phyloP scores from a whole-genome alignment of 2,888 invertebrate species.

The Ophion obscuratus region DNA sequence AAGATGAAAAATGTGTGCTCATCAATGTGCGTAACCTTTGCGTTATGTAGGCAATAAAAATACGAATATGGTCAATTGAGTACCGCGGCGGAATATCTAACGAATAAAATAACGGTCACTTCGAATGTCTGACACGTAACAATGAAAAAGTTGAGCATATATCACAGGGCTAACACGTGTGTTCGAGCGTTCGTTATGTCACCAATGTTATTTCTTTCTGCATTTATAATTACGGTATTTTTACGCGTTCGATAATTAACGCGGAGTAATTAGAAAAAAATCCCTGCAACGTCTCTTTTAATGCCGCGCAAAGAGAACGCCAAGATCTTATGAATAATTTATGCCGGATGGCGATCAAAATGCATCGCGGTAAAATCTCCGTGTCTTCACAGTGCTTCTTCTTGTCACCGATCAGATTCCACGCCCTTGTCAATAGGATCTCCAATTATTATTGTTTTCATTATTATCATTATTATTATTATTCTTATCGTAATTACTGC shows the following conservation, averaged over 20 bases:
- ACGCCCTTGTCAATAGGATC: conserved; percentile 45
- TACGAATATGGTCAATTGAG: neutral
- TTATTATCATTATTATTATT: conserved; percentile 14
- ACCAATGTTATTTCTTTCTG: conserved; percentile 54
- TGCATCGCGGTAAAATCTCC: conserved; percentile 34
- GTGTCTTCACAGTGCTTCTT: conserved; percentile 12
- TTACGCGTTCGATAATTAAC: conserved; percentile 57
- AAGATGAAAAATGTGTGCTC: no score
- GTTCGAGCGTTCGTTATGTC: conserved; percentile 41
- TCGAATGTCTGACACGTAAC: neutral
- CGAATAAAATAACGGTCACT: neutral
- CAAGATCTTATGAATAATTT: conserved; percentile 61
- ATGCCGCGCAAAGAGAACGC: conserved; percentile 53
- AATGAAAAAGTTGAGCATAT: neutral
- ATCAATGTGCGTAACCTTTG: no score
- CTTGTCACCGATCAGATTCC: conserved; percentile 23
- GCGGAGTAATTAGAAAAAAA: conserved; percentile 47
- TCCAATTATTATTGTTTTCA: conserved; percentile 4
- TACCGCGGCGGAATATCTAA: neutral
- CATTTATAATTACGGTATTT: conserved; percentile 48
- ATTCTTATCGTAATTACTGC: conserved; percentile 10
- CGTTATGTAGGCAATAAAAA: neutral
- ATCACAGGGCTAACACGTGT: neutral
- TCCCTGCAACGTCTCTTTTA: conserved; percentile 47
- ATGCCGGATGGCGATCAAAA: conserved; percentile 62